Conservation (phyloP, 2,888 invertebrate species). For the Creontiades dilutus region DNA sequence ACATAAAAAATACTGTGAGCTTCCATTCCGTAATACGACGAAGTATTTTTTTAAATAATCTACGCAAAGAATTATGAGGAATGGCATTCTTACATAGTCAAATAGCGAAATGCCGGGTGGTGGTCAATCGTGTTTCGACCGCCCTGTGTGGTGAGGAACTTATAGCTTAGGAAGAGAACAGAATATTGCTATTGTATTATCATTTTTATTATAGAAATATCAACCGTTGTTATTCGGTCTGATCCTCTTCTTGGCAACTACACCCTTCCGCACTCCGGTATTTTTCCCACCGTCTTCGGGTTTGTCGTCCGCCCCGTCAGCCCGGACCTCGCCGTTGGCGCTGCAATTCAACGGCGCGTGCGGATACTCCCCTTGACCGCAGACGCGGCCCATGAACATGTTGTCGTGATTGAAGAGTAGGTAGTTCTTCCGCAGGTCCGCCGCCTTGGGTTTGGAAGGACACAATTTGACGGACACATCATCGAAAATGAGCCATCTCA, state of each 20-base stretch:
- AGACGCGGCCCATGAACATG: conserved; percentile 55
- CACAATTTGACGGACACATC: conserved; percentile 65
- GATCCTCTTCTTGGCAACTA: conserved; percentile 40
- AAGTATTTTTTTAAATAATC: too few relatives aligned
- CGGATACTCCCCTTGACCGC: conserved; percentile 38
- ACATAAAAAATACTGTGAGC: too few relatives aligned
- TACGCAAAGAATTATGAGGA: too few relatives aligned
- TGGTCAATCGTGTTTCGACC: too few relatives aligned
- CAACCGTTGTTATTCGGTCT: conserved; percentile 13
- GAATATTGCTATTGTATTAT: too few relatives aligned
- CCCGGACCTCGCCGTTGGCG: background rate
- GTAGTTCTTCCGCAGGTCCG: conserved; percentile 61
- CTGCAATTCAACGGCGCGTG: conserved; percentile 46
- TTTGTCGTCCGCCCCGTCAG: background rate
- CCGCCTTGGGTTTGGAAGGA: conserved; percentile 57
- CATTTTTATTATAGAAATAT: background rate
- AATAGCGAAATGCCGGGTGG: too few relatives aligned
- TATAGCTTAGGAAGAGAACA: too few relatives aligned
- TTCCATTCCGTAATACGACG: too few relatives aligned
- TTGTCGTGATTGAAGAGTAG: conserved; percentile 66
- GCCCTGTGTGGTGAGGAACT: too few relatives aligned
- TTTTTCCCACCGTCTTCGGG: background rate
- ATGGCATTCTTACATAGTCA: too few relatives aligned
- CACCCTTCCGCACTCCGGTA: background rate
- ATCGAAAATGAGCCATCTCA: conserved; percentile 70